Base-by-base conservation (phyloP, 2,888 invertebrate species). In the Morpho achilles region DNA sequence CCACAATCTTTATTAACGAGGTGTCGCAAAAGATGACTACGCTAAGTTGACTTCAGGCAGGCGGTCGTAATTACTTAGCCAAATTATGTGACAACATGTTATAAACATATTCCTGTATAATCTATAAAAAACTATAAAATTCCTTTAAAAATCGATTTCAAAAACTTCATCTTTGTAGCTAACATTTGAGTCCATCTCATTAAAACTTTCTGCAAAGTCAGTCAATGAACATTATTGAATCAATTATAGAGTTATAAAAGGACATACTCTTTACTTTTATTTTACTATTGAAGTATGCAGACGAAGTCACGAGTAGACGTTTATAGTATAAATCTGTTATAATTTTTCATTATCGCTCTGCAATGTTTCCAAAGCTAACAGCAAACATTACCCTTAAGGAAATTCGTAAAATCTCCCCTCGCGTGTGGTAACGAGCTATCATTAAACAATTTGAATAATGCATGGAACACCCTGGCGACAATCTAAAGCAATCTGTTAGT, bases 381-480 rank as follows among this genome's bases (percentile, higher is more conserved):
- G 74, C 75, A 80, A 84, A 84, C 80, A 79, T 76, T 71, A 72
- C 75, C 76, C 82, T 84, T 85, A 85, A 73, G 72, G 67, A 77
- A 72, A 74, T 72, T 73, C 76, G 78, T 75, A 73, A 69, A 69
- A 70, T 71, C 72, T 70, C 70, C 67, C 63, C 54, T 45, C 39
- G 53, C 45, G 53, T 9, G 22, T 45, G 9, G 45, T 53, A 46
- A 53, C 46, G 53, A 53, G 69, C 69, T 74, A 79, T 79, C 78
- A 79, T 76, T 78, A 75, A 76, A 73, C 77, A 71, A 79, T 83
- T 81, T 84, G 82, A 84, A 84, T 85, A 82, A 84, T 80, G 80
- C 79, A 83, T 82, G 79, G 77, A 23, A 79, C 74, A 74, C 40
- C 23, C 23, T 23, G 43, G n/a, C 46, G 22, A 9, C 46, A 46